phyloP scores from a whole-genome alignment of 2,797 vertebrate genomes.

The Moxostoma hubbsi region DNA sequence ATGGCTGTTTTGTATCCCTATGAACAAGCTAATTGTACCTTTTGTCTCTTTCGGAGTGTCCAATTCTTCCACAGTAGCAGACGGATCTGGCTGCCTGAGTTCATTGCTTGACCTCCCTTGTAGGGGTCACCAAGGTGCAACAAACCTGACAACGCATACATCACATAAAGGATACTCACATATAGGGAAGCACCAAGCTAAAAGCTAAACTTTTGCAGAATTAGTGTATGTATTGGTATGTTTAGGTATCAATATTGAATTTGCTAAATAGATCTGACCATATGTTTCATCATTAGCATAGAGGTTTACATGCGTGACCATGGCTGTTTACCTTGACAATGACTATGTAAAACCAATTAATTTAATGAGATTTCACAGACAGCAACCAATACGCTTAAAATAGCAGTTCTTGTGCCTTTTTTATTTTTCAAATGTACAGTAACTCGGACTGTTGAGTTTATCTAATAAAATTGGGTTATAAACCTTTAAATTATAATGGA shows the following conservation, averaged over 20 bases:
- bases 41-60: slow-evolving; percentile 93
- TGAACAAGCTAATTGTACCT: slow-evolving; percentile 72
- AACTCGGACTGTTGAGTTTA: slow-evolving; percentile 2
- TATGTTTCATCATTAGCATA: background rate
- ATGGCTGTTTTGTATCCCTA: slow-evolving; percentile 26
- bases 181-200: background rate
- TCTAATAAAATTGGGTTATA: slow-evolving; percentile 7
- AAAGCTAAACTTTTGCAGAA: background rate
- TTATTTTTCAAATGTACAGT: background rate
- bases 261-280: background rate
- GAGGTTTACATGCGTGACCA: background rate
- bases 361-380: too few relatives aligned
- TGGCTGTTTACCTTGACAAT: background rate
- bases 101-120: slow-evolving; percentile 77
- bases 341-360: background rate
- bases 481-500: slow-evolving; percentile 25
- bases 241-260: background rate
- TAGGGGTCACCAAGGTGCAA: slow-evolving; percentile 66
- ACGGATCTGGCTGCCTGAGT: slow-evolving; percentile 81
- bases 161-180: background rate
- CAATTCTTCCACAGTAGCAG: slow-evolving; percentile 98
- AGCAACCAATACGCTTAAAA: background rate
- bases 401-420: background rate
- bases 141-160: slow-evolving; percentile 50
- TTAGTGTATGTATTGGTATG: background rate